Evolutionary conservation across 2,113 vertebrate species (phyloP).

Genomic region (Epinephelus moara): DNA sequence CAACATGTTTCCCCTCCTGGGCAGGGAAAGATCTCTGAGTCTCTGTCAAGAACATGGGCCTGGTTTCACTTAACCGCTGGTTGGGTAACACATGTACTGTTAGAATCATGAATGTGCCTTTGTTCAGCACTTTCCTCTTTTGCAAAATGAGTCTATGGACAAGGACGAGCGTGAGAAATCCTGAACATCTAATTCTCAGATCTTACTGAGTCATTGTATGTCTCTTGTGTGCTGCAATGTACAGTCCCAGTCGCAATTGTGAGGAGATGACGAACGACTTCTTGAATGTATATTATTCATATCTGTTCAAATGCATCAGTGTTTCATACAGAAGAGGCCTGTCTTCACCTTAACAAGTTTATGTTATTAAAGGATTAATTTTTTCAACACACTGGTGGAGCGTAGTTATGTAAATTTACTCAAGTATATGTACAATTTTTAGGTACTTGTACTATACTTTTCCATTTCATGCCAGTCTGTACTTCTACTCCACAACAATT

Average conservation of each 20-base stretch:
- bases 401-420: neutral
- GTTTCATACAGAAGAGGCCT: neutral
- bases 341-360: neutral
- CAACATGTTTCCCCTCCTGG: conserved; percentile 65
- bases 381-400: neutral
- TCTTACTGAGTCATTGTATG: conserved; percentile 39
- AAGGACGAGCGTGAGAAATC: conserved; percentile 58
- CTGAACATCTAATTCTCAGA: conserved; percentile 21
- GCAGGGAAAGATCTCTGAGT: conserved; percentile 57
- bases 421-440: neutral
- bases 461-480: neutral
- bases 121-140: conserved; percentile 60
- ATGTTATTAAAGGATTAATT: neutral
- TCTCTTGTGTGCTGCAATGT: neutral
- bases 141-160: conserved; percentile 53
- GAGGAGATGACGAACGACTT: neutral
- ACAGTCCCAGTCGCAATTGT: neutral
- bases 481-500: too few species aligned
- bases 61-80: conserved; percentile 75
- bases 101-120: conserved; percentile 74
- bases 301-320: neutral
- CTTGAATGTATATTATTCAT: neutral
- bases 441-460: neutral
- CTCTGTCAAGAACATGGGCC: conserved; percentile 65
- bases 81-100: conserved; percentile 74